Evolutionary conservation across 2,113 vertebrate genomes (phyloP), one percentile per base, ranked within the genome.

Genomic region (Spheniscus mendiculus): DNA sequence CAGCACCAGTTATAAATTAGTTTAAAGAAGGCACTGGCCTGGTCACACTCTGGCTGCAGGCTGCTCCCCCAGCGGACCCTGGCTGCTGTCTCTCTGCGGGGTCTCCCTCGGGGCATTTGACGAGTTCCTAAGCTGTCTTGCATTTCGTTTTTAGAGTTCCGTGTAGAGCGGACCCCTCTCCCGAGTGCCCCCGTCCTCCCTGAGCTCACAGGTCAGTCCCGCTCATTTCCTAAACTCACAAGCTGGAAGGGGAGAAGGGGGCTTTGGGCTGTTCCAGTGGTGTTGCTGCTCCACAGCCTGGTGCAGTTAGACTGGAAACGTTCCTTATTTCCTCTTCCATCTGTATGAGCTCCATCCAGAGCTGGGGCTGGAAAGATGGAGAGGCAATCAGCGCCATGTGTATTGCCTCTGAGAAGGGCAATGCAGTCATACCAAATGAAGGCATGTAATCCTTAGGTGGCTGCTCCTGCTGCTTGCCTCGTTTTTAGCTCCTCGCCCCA

Each of bases 151-250:
- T 99, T 99, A 99, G 99, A 99, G 98, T 99, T 99, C 99, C 99
- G 99, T 99, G 99, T 99, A 99, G 99, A 99, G 99, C 99, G 99
- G 99, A 99, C 99, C 98, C 99, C 99, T 99, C 99, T 99, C 99
- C 99, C 99, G 99, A 99, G 99, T 98, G 99, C 99, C 99, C 99
- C 99, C 98, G 99, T 99, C 98, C 99, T 99, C 99, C 99, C 99
- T 97, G 99, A 99, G 99, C 99, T 99, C 98, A 99, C 99, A 99
- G 99, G 99, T 99, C 98, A 99, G 99, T 99, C 97, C 98, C 95
- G 45, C 98, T 98, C 98, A 97, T 98, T 98, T 98, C 96, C 96
- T 99, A 98, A 97, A 97, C 99, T 99, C 98, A 97, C 97, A 99
- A 98, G 98, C 98, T 98, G 98, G 97, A 96, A 71, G 97, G 97